These are phyloP conservation scores for Phyllostomus discolor DNA, from an alignment of 2,113 vertebrate genomes.

Conservation along the genomic window DNA sequence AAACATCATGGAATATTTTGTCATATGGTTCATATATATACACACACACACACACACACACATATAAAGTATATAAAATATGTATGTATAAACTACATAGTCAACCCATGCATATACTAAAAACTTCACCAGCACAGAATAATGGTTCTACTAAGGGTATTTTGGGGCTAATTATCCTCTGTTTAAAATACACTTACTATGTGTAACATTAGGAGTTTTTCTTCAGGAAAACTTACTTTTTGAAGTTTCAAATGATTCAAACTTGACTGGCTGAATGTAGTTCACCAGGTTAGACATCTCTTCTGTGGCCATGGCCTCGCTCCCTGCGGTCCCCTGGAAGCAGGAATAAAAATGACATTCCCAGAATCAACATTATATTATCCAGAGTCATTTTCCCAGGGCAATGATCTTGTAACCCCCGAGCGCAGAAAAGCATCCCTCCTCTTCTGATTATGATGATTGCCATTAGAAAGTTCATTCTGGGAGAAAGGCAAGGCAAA, in stretches of 20 bases:
- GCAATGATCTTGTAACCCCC: not conserved
- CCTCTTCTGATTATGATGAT: not conserved
- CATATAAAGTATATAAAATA: not conserved
- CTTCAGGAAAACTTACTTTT: constrained; percentile 88
- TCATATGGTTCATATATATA: not conserved
- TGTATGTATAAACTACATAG: not conserved
- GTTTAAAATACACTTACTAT: not conserved
- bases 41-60: not conserved
- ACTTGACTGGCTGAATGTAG: constrained; percentile 98
- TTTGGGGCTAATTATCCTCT: not conserved
- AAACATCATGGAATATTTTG: not conserved
- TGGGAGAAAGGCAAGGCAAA: not conserved
- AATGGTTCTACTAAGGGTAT: not conserved
- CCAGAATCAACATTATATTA: not conserved
- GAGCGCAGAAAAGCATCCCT: not conserved
- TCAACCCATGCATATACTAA: not conserved
- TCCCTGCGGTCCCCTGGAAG: constrained; percentile 92
- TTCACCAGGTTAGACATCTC: constrained; percentile 99
- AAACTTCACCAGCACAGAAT: not conserved
- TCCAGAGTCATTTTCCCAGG: not conserved
- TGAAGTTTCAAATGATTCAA: constrained; percentile 92
- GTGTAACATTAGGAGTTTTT: not conserved
- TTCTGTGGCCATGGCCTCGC: constrained; percentile 95
- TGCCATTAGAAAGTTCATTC: not conserved
- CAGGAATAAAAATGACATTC: constrained; percentile 15